These are phyloP conservation scores for Cottus gobio DNA, from an alignment of 2,113 vertebrate species.

Conservation along the genomic window DNA sequence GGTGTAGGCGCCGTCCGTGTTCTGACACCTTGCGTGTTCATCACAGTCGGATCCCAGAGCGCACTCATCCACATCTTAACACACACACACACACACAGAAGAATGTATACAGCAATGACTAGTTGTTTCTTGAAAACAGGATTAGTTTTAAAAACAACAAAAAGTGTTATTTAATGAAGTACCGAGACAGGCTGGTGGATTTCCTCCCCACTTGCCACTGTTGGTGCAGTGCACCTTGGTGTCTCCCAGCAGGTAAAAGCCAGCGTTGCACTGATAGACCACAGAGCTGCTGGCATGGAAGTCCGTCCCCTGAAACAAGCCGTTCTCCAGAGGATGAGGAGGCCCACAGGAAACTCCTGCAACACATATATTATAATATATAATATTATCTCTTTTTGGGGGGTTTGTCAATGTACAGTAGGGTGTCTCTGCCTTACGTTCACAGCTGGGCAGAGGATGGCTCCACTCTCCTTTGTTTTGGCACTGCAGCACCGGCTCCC, in stretches of 20 bases:
- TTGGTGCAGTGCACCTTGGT: conserved; percentile 91
- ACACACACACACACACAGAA: conserved; percentile 1
- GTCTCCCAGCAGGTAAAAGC: conserved; percentile 95
- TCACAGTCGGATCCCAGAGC: conserved; percentile 94
- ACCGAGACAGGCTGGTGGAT: conserved; percentile 93
- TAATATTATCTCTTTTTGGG: background rate
- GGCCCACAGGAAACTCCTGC: conserved; percentile 92
- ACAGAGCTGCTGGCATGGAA: conserved; percentile 89
- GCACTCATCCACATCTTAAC: conserved; percentile 94
- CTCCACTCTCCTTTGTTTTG: conserved; percentile 95
- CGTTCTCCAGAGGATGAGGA: conserved; percentile 90
- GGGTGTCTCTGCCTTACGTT: conserved; percentile 85
- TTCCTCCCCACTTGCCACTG: conserved; percentile 92
- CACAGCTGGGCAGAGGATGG: conserved; percentile 90
- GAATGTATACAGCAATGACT: background rate
- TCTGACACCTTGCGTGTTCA: conserved; percentile 89
- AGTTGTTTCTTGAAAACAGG: background rate
- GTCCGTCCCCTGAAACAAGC: conserved; percentile 88
- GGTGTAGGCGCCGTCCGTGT: conserved; percentile 93
- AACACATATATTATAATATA: background rate
- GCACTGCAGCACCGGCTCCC: conserved; percentile 91
- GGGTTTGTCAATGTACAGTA: background rate
- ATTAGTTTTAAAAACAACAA: background rate
- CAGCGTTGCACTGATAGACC: conserved; percentile 91
- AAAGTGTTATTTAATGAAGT: conserved; percentile 13